Evolutionary conservation across 37 sponge, comb jelly and placozoan species (phyloP).

Genomic region (Axinella damicornis): DNA sequence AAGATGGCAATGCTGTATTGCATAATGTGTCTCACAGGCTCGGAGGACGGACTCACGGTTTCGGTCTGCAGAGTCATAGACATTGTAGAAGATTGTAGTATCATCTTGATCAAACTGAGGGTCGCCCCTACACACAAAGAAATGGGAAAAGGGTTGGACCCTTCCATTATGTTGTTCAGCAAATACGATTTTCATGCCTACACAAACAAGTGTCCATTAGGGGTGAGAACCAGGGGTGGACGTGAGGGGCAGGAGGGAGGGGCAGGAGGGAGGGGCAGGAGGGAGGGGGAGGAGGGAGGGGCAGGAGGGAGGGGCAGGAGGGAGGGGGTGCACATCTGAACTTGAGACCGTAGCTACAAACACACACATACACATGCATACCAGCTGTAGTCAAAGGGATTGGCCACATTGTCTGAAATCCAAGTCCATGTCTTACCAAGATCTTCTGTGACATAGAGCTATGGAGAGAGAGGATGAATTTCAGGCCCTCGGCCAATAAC

Average conservation of each 20-base stretch:
- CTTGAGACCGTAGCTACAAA: too few species aligned
- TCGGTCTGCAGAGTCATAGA: slow-evolving; percentile 34
- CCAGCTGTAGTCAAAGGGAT: slow-evolving; percentile 40
- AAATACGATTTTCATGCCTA: too few species aligned
- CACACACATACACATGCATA: neutral
- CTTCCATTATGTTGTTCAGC: too few species aligned
- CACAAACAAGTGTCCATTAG: too few species aligned
- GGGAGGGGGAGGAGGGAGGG: neutral
- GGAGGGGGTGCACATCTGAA: too few species aligned
- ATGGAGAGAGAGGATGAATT: neutral
- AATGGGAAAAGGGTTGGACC: too few species aligned
- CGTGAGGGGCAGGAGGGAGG: too few species aligned
- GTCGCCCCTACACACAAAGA: slow-evolving; percentile 41
- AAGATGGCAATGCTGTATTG: neutral
- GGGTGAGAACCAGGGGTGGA: too few species aligned
- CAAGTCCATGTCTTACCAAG: slow-evolving; percentile 32
- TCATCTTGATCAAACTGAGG: slow-evolving; percentile 7
- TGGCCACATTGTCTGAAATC: slow-evolving; percentile 44
- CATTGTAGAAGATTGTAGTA: slow-evolving; percentile 44
- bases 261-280: neutral
- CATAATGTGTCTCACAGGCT: neutral
- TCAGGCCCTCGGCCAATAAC: neutral
- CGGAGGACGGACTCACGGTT: neutral
- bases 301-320: neutral
- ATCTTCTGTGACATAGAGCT: slow-evolving; percentile 61